A percentile compares a stretch with the other conserved stretches of the same genome.
These are phyloP conservation scores for Lophura nycthemera DNA, from an alignment of 2,113 vertebrate species.

Conservation along the genomic window DNA sequence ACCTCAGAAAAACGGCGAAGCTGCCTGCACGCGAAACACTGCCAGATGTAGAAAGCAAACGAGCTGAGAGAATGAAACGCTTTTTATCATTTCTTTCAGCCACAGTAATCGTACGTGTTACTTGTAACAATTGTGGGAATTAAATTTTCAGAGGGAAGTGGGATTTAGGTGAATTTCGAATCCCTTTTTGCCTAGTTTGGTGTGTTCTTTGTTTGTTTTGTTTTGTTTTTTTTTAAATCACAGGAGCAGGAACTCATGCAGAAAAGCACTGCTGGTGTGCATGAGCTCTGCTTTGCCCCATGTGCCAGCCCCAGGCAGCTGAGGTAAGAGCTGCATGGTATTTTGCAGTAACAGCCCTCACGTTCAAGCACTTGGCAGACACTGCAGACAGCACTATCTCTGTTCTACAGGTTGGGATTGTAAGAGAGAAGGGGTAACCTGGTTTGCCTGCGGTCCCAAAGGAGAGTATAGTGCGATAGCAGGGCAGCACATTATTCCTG, in stretches of 20 bases:
- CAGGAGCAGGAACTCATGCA: not conserved
- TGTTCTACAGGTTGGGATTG: not conserved
- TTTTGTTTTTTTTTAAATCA: not conserved
- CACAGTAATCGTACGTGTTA: not conserved
- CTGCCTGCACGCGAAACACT: constrained; percentile 2
- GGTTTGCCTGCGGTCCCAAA: constrained; percentile 21
- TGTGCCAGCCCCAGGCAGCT: not conserved
- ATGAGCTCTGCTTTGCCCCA: not conserved
- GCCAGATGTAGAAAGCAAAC: constrained; percentile 57
- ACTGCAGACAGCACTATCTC: constrained; percentile 12
- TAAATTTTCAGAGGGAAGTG: constrained; percentile 25
- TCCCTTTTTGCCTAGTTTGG: not conserved
- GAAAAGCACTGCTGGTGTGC: not conserved
- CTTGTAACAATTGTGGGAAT: constrained; percentile 21
- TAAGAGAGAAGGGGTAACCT: constrained; percentile 6
- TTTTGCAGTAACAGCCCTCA: constrained; percentile 24
- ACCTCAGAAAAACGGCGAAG: not conserved
- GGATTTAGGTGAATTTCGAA: constrained; percentile 14
- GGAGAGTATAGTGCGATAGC: not conserved
- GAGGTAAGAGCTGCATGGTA: constrained; percentile 8
- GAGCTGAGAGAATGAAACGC: constrained; percentile 53
- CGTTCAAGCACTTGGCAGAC: not conserved
- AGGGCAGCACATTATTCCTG: constrained; percentile 5
- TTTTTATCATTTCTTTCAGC: constrained; percentile 58
- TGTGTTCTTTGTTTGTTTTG: not conserved